Evolutionary conservation across 2,113 vertebrate genomes (phyloP), one percentile per base, ranked within the genome.

Genomic region (Pleuronectes platessa): DNA sequence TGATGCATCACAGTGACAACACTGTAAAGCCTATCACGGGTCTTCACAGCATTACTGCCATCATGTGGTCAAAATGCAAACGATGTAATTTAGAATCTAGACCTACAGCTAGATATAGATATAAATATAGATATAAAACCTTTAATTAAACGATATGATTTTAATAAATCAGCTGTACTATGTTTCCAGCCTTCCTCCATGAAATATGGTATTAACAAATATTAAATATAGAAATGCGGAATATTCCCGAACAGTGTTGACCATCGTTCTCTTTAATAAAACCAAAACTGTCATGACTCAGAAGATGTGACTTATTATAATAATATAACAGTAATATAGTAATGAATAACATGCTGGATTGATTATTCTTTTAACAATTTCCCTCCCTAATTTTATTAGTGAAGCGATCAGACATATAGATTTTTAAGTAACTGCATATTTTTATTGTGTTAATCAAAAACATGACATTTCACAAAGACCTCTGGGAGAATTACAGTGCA

Each of bases 371-470:
- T 37, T 10, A 37, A 37, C 40, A 11, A 42, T 11, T 13, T 13
- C 40, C 3, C 12, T 0, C 12, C 40, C 10, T 42, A 3, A 2
- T 13, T 0, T 42, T 3, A 42, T 11, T 12, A 42, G 40, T 42
- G 40, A 42, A 11, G 40, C 0, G 12, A 42, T 42, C 10, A 42
- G 40, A 61, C 18, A 75, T 58, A 47, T 54, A 40, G 0, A 42
- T 42, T 26, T 79, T 77, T 51, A 85, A 70, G 87, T 93, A 94
- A 93, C 89, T 92, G 87, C 86, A 90, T 93, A 92, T 89, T 93
- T 94, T 94, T 93, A 93, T 94, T 93, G 90, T 94, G 92, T 95
- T 94, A 94, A 94, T 94, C 86, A 90, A 93, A 93, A 94, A 93
- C 91, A 93, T 85, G 88, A 93, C 88, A 89, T 90, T 92, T 92